Evolutionary conservation across 2,888 invertebrate genomes (phyloP), one percentile per base, ranked within the genome.

Genomic region (Epistrophella euchroma): DNA sequence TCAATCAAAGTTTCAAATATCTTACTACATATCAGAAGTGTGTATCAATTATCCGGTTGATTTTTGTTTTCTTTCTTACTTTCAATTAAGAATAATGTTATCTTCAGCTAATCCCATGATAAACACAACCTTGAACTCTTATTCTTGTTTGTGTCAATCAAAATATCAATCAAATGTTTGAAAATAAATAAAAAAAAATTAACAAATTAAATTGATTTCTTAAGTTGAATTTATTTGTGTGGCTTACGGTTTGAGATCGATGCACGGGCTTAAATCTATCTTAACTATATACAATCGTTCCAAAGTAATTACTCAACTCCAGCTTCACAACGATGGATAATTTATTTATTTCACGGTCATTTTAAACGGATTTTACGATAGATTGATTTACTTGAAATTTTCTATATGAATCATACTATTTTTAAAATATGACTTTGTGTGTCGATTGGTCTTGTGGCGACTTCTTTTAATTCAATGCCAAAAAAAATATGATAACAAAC

Each of bases 71-170:
- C 50, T 81, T 50, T 40, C 22, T 22, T 32, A 66, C 22, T 52
- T 75, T 66, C 76, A 72, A 72, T 82, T 66, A 72, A 72, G 55
- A 72, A 52, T 60, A 35, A 68, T 82, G 64, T 66, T 72, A 72
- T 82, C 76, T 66, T 72, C 52, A 50, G 52, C 58, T 73, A 77
- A 77, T 72, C 77, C 60, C 40, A 43, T 15, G 9, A 66, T 35
- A 60, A 77, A 70, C 78, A 35, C 37, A 73, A 73, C 83, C 77
- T 83, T 83, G 83, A 83, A 70, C 77, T 47, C 32, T n/a, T 11
- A 72, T 22, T 62, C n/a, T 22, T 50, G 11, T 55, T 22, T 50
- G 11, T 55, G 17, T 68, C 58, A 55, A 62, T 56, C 77, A 58
- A 25, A 47, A 43, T 43, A 47, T 60, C 60, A 66, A 32, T 64